These are phyloP conservation scores for Melanerpes aurifrons DNA, from an alignment of 2,113 vertebrate genomes.

Conservation along the genomic window DNA sequence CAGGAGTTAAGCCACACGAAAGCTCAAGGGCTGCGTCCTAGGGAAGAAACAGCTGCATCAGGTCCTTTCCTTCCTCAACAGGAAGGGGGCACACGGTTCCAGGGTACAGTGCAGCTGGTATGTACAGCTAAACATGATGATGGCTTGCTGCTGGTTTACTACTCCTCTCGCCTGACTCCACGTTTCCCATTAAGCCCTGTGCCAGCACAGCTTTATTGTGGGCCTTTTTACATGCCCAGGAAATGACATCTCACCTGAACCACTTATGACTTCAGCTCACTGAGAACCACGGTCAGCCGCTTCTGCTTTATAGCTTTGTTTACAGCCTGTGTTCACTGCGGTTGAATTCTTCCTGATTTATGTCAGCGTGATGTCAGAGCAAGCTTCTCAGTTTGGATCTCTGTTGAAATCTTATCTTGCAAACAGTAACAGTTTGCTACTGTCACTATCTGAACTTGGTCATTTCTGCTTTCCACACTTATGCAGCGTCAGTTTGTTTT, in stretches of 20 bases:
- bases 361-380: constrained; percentile 25
- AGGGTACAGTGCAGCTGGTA: accelerated
- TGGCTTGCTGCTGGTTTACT: background rate
- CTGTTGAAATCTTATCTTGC: constrained; percentile 37
- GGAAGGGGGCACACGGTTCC: background rate
- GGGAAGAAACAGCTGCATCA: background rate
- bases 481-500: constrained; percentile 28
- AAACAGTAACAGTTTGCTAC: constrained; percentile 2
- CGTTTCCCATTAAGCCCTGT: background rate
- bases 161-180: background rate
- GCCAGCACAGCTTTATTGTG: background rate
- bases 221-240: background rate
- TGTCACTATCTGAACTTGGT: constrained; percentile 35
- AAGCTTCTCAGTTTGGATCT: constrained; percentile 10
- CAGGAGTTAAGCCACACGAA: accelerated
- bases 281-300: background rate
- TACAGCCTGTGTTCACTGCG: background rate
- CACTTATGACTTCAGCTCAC: background rate
- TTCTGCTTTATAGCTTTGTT: constrained; percentile 41
- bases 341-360: constrained; percentile 56
- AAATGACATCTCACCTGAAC: constrained; percentile 28
- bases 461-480: constrained; percentile 54
- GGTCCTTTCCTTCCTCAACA: background rate
- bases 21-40: background rate
- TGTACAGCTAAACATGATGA: background rate